These are phyloP conservation scores for Falco biarmicus DNA, from an alignment of 2,797 vertebrate species.

Conservation along the genomic window DNA sequence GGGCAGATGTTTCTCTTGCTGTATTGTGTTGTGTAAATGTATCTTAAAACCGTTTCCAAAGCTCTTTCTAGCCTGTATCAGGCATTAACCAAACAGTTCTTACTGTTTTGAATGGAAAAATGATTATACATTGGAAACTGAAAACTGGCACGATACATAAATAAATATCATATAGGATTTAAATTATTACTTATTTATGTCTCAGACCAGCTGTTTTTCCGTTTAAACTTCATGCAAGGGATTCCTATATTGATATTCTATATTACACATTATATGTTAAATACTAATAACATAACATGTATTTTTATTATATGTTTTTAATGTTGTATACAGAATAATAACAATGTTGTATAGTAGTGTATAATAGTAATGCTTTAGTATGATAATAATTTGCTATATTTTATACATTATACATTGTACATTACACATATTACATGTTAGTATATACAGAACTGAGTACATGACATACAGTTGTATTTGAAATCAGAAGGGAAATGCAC, in stretches of 20 bases:
- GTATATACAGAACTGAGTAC: neutral
- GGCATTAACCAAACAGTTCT: neutral
- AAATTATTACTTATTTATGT: neutral
- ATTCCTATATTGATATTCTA: neutral
- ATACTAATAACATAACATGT: neutral
- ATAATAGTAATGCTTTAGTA: neutral
- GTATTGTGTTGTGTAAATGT: neutral
- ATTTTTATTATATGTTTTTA: neutral
- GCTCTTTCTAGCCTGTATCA: neutral
- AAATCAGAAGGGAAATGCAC: neutral
- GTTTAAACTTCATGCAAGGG: neutral
- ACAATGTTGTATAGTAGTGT: neutral
- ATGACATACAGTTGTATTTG: neutral
- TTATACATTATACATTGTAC: no score
- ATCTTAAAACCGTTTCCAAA: neutral
- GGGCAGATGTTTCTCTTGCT: neutral
- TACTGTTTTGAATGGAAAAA: neutral
- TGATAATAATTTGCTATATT: neutral
- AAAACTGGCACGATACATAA: neutral
- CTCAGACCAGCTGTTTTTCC: neutral
- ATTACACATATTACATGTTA: neutral
- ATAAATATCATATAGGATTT: neutral
- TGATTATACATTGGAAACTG: neutral
- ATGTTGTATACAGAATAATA: no score
- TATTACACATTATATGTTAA: neutral